Evolutionary conservation across 1,140 invertebrate genomes (phyloP).

Genomic region (Galendromus occidentalis): DNA sequence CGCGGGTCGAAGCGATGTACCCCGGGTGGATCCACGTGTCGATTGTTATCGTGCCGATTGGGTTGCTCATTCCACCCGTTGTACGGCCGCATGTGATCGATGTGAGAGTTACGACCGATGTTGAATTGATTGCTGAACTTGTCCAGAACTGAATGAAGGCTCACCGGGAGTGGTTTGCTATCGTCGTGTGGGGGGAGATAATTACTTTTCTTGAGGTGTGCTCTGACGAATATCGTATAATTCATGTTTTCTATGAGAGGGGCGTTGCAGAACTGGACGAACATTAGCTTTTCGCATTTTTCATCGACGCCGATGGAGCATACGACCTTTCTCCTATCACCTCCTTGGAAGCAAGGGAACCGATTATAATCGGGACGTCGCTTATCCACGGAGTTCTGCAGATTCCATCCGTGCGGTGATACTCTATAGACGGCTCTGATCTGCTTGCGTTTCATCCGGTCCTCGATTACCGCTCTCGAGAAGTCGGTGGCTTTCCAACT

Average conservation of each 20-base stretch:
- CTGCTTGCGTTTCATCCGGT: conserved; percentile 4
- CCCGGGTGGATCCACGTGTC: too few relatives aligned
- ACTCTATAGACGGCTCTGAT: not conserved
- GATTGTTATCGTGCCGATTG: not conserved
- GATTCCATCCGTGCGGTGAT: not conserved
- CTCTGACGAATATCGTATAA: not conserved
- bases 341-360: not conserved
- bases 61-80: not conserved
- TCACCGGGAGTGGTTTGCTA: not conserved
- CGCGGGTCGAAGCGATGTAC: not conserved
- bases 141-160: not conserved
- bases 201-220: not conserved
- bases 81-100: not conserved
- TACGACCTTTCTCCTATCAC: not conserved
- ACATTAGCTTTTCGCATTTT: not conserved
- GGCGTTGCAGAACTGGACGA: not conserved
- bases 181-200: not conserved
- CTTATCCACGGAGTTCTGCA: not conserved
- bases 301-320: conserved; percentile 3
- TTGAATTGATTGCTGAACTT: not conserved
- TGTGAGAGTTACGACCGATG: not conserved
- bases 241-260: not conserved
- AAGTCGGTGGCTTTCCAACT: conserved; percentile 5
- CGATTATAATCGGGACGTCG: not conserved
- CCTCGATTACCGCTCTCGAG: not conserved